Evolutionary conservation across 2,113 vertebrate species (phyloP).

Genomic region (Dipodomys stephensi): DNA sequence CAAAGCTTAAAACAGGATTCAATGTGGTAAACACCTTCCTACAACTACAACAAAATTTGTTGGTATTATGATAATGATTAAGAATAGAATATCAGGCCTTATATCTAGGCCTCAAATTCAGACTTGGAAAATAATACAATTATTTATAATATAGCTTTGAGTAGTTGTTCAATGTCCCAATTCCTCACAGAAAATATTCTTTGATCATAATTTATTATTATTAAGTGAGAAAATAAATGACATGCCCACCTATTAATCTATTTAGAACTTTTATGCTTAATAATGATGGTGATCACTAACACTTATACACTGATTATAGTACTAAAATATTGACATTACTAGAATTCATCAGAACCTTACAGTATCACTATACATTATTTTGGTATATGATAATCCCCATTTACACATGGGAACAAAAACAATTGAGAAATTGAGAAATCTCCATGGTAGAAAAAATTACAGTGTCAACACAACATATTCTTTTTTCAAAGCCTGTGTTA

Average conservation of each 20-base stretch:
- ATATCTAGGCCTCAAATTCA: not conserved
- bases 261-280: not conserved
- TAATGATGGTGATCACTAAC: not conserved
- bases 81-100: not conserved
- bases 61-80: not conserved
- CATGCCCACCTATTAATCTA: not conserved
- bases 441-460: not conserved
- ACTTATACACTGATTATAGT: not conserved
- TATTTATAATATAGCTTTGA: not conserved
- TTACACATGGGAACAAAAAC: not conserved
- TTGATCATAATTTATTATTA: not conserved
- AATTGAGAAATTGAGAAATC: not conserved
- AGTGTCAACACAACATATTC: not conserved
- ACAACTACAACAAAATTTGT: not conserved
- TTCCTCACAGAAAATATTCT: not conserved
- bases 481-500: not conserved
- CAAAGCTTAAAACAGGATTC: not conserved
- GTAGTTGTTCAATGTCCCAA: not conserved
- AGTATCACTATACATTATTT: not conserved
- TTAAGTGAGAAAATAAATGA: constrained; percentile 10
- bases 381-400: not conserved
- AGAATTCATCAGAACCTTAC: not conserved
- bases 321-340: not conserved
- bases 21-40: not conserved
- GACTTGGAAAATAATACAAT: not conserved